A percentile compares a stretch with the other conserved stretches of the same genome.
Conservation (phyloP, 2,797 vertebrate species). For the Parauchenoglanis ngamensis region DNA sequence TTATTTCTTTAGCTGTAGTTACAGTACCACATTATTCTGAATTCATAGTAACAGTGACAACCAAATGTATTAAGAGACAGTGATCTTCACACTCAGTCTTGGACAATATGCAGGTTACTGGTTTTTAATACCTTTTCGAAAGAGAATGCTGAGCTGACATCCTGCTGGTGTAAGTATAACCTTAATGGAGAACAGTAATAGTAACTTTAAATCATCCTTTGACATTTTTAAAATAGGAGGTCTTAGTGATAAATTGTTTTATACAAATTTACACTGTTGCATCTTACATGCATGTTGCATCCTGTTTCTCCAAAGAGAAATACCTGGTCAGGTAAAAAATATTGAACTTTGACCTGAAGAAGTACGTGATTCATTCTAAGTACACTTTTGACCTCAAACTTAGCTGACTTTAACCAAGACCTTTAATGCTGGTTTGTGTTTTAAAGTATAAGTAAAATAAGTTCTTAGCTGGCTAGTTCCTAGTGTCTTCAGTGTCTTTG, state of each 20-base stretch:
- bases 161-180: neutral
- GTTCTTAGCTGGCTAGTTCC: neutral
- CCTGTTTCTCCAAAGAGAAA: neutral
- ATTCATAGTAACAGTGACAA: neutral
- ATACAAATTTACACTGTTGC: neutral
- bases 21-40: neutral
- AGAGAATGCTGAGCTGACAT: neutral
- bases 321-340: neutral
- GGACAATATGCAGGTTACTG: neutral
- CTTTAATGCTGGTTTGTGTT: neutral
- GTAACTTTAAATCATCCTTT: neutral
- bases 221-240: neutral
- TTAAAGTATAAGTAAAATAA: neutral
- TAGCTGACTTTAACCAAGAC: neutral
- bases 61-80: neutral
- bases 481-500: neutral
- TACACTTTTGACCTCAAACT: neutral
- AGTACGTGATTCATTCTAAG: neutral
- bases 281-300: neutral
- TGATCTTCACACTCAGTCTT: neutral
- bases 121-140: neutral
- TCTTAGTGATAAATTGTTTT: neutral
- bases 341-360: neutral
- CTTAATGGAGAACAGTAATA: neutral
- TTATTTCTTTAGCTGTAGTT: neutral